Conservation (phyloP, 1,140 invertebrate species). For the Bombus confusus region DNA sequence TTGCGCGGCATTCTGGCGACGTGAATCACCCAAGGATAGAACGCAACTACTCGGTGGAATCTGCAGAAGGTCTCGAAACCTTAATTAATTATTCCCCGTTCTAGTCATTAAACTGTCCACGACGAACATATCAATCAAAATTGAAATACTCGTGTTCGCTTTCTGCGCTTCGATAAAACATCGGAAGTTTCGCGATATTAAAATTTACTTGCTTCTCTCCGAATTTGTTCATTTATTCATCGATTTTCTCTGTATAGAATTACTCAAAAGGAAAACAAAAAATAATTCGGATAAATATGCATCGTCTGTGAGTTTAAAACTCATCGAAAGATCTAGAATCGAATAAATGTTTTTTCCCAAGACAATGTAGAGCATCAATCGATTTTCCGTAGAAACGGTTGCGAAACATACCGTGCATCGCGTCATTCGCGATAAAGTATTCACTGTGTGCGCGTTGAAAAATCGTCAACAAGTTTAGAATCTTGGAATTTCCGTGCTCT, state of each 20-base stretch:
- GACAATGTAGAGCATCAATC: background rate
- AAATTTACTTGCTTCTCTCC: no score
- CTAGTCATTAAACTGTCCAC: background rate
- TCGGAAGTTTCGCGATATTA: background rate
- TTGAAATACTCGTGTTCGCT: background rate
- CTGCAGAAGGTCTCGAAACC: background rate
- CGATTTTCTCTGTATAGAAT: no score
- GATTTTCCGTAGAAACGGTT: background rate
- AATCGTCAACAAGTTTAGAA: background rate
- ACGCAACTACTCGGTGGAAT: background rate
- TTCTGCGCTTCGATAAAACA: background rate
- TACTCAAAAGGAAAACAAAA: no score
- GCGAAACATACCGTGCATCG: background rate
- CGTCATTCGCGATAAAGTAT: background rate
- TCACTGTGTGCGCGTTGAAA: background rate
- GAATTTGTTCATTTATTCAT: no score
- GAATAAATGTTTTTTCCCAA: no score
- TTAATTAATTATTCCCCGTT: slow-evolving; percentile 10
- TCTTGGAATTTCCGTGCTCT: background rate
- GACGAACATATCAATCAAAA: background rate
- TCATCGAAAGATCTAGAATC: no score
- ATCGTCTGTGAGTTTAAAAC: no score
- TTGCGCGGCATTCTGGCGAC: background rate
- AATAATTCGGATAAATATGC: no score
- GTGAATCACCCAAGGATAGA: slow-evolving; percentile 35